Conservation (phyloP, 2,113 vertebrate genomes). For the Ceyx cyanopectus region DNA sequence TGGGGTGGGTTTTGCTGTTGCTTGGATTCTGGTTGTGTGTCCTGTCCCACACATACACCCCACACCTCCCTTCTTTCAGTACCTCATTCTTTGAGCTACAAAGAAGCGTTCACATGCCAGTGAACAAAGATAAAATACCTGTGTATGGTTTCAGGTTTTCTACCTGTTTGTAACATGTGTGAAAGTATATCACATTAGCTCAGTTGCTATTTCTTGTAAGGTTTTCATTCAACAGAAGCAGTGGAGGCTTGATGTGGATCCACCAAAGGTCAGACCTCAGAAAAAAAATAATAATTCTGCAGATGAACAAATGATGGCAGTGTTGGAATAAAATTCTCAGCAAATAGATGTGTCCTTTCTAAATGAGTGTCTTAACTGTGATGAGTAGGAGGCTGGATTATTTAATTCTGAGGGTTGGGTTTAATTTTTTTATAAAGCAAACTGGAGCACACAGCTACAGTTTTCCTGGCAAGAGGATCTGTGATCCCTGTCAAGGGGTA, state of each 20-base stretch:
- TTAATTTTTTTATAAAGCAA: neutral
- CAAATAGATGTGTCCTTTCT: rapidly evolving
- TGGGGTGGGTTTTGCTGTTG: neutral
- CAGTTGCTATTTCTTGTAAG: neutral
- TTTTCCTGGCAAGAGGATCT: neutral
- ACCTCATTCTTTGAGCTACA: neutral
- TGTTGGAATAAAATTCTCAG: neutral
- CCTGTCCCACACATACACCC: too few relatives aligned
- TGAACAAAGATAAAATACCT: neutral
- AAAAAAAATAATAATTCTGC: neutral
- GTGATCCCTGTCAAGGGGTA: too few relatives aligned
- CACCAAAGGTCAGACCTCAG: neutral
- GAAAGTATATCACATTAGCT: neutral
- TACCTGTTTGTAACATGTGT: neutral
- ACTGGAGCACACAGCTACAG: neutral
- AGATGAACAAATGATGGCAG: slow-evolving; percentile 4
- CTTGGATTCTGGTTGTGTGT: neutral
- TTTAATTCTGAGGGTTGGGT: neutral
- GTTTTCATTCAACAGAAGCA: neutral
- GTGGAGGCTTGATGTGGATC: neutral
- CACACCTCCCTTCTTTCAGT: neutral
- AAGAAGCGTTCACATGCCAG: neutral
- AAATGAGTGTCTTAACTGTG: neutral
- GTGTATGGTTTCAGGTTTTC: neutral
- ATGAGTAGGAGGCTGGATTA: neutral